phyloP scores from a whole-genome alignment of 2,797 vertebrate species.

The Sebastiscus albofasciatus region DNA sequence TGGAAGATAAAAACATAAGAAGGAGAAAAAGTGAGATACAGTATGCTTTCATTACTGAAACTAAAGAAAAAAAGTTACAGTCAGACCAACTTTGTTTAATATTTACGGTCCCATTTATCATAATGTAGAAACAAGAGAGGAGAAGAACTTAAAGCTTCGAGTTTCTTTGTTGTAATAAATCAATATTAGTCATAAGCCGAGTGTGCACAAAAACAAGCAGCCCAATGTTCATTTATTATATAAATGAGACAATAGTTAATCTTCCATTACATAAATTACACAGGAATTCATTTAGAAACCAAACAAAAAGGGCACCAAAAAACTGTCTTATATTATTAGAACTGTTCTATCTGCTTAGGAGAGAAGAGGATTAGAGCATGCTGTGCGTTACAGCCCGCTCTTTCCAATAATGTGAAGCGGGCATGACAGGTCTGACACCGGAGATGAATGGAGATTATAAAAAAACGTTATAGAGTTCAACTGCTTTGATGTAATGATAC shows the following conservation, averaged over 20 bases:
- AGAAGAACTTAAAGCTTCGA: slow-evolving; percentile 2
- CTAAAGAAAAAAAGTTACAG: not conserved
- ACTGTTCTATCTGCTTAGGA: slow-evolving; percentile 3
- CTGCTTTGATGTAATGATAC: slow-evolving; percentile 33
- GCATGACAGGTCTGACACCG: slow-evolving; percentile 15
- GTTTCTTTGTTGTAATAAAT: slow-evolving; percentile 43
- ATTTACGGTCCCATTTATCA: slow-evolving; percentile 30
- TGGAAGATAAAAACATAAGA: not conserved
- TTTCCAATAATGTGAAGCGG: slow-evolving; percentile 17
- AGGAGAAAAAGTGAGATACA: not conserved
- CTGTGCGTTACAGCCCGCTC: slow-evolving; percentile 16
- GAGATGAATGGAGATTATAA: slow-evolving; percentile 42
- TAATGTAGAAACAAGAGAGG: not conserved
- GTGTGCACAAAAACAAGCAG: slow-evolving; percentile 5
- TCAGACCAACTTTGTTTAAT: not conserved
- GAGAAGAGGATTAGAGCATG: slow-evolving; percentile 18
- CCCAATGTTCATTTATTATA: slow-evolving; percentile 30
- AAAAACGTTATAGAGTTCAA: slow-evolving; percentile 41
- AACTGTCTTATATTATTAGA: not conserved
- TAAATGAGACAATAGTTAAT: slow-evolving; percentile 31
- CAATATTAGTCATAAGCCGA: slow-evolving; percentile 33
- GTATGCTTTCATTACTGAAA: not conserved
- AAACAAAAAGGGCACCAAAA: not conserved
- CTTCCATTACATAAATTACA: slow-evolving; percentile 25
- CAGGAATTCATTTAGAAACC: slow-evolving; percentile 18